Conservation (phyloP, 2,797 vertebrate genomes). For the Spondyliosoma cantharus region DNA sequence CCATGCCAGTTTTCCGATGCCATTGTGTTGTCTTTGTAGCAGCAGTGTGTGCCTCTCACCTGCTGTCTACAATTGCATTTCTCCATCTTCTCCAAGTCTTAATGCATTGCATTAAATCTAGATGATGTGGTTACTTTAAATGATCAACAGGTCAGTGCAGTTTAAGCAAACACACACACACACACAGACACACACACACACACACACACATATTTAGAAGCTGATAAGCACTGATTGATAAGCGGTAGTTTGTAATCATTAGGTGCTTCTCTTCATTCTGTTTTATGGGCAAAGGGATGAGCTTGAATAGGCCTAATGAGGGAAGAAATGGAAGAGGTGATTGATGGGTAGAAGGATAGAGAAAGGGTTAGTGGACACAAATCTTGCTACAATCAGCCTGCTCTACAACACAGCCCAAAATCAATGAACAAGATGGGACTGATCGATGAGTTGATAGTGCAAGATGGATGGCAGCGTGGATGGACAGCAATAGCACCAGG, state of each 20-base stretch:
- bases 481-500: constrained; percentile 63
- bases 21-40: constrained; percentile 80
- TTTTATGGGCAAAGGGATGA: constrained; percentile 57
- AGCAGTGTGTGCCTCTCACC: constrained; percentile 74
- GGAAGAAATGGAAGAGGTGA: constrained; percentile 73
- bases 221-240: constrained; percentile 45
- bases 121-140: constrained; percentile 11
- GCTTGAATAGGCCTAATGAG: constrained; percentile 71
- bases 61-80: constrained; percentile 45
- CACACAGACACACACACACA: neutral
- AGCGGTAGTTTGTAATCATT: constrained; percentile 45
- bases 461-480: constrained; percentile 72
- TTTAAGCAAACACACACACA: neutral
- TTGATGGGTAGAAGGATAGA: constrained; percentile 71
- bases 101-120: neutral
- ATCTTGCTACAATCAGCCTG: constrained; percentile 76
- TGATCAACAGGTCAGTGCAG: constrained; percentile 9
- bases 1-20: constrained; percentile 86
- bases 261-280: constrained; percentile 45
- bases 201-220: constrained; percentile 1
- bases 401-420: constrained; percentile 73
- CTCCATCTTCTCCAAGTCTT: constrained; percentile 46
- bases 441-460: constrained; percentile 78
- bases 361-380: constrained; percentile 78
- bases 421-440: constrained; percentile 82